Evolutionary conservation across 2,888 invertebrate species (phyloP), one percentile per base, ranked within the genome.

Genomic region (Drosophila emarginata): DNA sequence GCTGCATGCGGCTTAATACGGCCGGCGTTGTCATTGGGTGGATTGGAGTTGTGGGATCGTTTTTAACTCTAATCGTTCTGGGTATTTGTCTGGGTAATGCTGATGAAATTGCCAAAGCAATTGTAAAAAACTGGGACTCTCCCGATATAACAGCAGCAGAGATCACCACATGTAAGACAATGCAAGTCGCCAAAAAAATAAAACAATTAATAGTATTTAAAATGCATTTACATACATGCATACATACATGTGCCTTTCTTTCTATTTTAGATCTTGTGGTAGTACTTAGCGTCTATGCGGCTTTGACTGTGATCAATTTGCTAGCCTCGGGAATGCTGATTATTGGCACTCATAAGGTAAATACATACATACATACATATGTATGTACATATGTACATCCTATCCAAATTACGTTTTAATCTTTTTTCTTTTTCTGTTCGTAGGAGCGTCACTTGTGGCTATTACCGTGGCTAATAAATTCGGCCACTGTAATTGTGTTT

Each of bases 21-120:
- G 89, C 87, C 59, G 91, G 90, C 50, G 75, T 91, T n/a, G 78
- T 91, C 0, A 67, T 91, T 15, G 91, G 91, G n/a, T 91, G 91
- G 91, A 37, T 91, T 26, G 90, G 89, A 0, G 61, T 83, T 14
- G 76, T 83, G 9, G 66, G 76, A 18, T 87, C 88, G 40, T 64
- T 89, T 9, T 14, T 90, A 6, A 26, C 76, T 32, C 62, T 82
- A 2, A 79, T 90, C 50, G 5, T 79, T 0, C 9, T 81, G 5
- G 61, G 77, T 18, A 56, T 85, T 12, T 56, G 61, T 2, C 62
- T 89, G 63, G 75, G 66, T 15, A 67, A 75, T 32, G 37, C 76
- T 0, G 83, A 88, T 67, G 77, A 79, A 28, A 32, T 89, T 36
- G 72, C 77, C 1, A 9, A 71, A 5, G 1, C 4, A 0, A 0